These are phyloP conservation scores for Drosophila prolongata DNA, from an alignment of 2,888 invertebrate species.

Conservation along the genomic window DNA sequence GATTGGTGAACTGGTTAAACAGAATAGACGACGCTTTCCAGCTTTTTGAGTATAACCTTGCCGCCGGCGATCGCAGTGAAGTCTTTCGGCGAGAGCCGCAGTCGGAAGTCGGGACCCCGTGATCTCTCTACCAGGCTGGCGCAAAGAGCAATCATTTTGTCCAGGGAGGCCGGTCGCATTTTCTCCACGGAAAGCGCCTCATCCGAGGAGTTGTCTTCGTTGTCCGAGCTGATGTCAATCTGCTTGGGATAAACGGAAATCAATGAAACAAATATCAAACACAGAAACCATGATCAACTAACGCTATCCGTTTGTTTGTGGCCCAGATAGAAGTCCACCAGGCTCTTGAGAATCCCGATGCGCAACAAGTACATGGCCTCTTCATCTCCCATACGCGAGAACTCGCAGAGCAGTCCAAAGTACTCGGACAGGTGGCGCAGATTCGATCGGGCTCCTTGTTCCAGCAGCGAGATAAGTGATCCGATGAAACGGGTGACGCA, in stretches of 20 bases:
- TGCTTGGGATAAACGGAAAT: slow-evolving; percentile 43
- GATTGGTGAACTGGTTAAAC: slow-evolving; percentile 24
- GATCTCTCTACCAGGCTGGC: slow-evolving; percentile 95
- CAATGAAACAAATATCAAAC: background rate
- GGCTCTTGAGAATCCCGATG: slow-evolving; percentile 94
- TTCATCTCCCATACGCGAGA: slow-evolving; percentile 97
- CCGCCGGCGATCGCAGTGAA: slow-evolving; percentile 93
- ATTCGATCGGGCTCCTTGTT: slow-evolving; percentile 94
- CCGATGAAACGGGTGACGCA: slow-evolving; percentile 97
- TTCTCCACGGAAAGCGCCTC: slow-evolving; percentile 87
- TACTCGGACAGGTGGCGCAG: slow-evolving; percentile 95
- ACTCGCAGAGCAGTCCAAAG: slow-evolving; percentile 95
- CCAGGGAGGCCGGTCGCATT: slow-evolving; percentile 94
- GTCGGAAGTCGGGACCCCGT: slow-evolving; percentile 89
- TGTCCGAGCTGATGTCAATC: slow-evolving; percentile 84
- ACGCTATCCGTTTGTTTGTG: slow-evolving; percentile 90
- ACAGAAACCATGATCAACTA: slow-evolving; percentile 72
- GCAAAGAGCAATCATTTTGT: slow-evolving; percentile 97
- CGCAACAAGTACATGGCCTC: slow-evolving; percentile 94
- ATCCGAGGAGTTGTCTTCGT: slow-evolving; percentile 85
- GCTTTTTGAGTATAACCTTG: slow-evolving; percentile 86
- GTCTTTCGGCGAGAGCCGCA: slow-evolving; percentile 91
- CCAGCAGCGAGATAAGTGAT: slow-evolving; percentile 93
- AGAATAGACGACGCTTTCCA: slow-evolving; percentile 40
- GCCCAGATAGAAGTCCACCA: slow-evolving; percentile 96